Percentiles rank a stretch among this genome's conserved stretches.
phyloP scores from a whole-genome alignment of 2,888 invertebrate species.

The Leptinotarsa haldemani region DNA sequence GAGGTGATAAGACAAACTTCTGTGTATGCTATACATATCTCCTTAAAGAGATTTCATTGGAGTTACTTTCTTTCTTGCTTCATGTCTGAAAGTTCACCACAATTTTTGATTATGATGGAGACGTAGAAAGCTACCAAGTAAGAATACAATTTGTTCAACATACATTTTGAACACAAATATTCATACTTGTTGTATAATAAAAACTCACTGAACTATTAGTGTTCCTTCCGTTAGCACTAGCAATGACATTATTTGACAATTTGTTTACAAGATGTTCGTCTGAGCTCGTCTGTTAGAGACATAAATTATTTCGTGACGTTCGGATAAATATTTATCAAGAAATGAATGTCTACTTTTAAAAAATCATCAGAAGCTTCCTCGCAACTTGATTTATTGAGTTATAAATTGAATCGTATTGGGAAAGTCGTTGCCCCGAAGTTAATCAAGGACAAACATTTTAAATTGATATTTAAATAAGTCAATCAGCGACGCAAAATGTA shows the following conservation, averaged over 20 bases:
- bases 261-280: constrained; percentile 43
- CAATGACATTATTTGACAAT: constrained; percentile 48
- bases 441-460: constrained; percentile 38
- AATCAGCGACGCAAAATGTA: constrained; percentile 31
- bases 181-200: not conserved
- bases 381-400: constrained; percentile 1
- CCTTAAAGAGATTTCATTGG: too few species aligned
- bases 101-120: too few species aligned
- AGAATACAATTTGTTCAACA: not conserved
- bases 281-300: constrained; percentile 29
- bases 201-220: not conserved
- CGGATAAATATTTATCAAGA: constrained; percentile 29
- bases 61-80: too few species aligned
- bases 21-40: too few species aligned
- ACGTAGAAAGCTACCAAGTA: too few species aligned
- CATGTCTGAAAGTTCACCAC: too few species aligned
- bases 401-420: constrained; percentile 20
- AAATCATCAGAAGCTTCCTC: constrained; percentile 13
- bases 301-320: constrained; percentile 32
- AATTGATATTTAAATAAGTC: constrained; percentile 41
- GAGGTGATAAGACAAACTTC: too few species aligned
- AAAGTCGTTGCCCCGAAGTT: constrained; percentile 35
- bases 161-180: not conserved
- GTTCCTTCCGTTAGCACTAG: constrained; percentile 37
- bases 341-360: constrained; percentile 25